These are phyloP conservation scores for Hypocryptadius cinnamomeus DNA, from an alignment of 2,113 vertebrate species.

Conservation along the genomic window DNA sequence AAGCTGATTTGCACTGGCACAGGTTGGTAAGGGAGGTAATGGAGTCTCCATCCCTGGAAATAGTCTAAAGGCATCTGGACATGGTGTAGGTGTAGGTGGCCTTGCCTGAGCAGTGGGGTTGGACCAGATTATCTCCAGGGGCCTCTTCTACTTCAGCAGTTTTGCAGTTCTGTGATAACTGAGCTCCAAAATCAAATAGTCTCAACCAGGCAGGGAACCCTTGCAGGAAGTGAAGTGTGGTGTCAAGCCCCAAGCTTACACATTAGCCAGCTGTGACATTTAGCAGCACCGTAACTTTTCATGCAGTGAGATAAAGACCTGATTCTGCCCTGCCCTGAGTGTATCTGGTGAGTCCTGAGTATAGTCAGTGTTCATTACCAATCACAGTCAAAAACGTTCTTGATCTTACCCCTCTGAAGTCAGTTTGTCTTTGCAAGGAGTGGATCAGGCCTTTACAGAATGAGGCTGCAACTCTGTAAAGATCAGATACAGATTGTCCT, in stretches of 20 bases:
- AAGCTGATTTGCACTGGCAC: background rate
- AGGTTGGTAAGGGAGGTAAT: background rate
- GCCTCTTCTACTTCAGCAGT: background rate
- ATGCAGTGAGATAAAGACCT: background rate
- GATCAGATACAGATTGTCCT: background rate
- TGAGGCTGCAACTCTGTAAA: background rate
- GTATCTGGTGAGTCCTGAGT: background rate
- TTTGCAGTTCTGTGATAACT: background rate
- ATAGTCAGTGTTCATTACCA: background rate
- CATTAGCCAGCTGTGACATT: background rate
- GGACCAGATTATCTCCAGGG: background rate
- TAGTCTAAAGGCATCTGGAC: background rate
- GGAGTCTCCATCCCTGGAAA: background rate
- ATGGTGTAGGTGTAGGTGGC: background rate
- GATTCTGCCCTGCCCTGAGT: background rate
- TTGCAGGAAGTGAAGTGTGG: background rate
- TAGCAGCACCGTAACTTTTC: background rate
- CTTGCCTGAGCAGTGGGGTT: background rate
- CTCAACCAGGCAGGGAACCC: background rate
- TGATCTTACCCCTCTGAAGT: background rate
- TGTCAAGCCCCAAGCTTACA: background rate
- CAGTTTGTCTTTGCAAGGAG: background rate
- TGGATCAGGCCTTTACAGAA: background rate
- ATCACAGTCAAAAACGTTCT: background rate
- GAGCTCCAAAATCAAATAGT: background rate